phyloP scores from a whole-genome alignment of 2,797 vertebrate species.

The Takifugu rubripes region DNA sequence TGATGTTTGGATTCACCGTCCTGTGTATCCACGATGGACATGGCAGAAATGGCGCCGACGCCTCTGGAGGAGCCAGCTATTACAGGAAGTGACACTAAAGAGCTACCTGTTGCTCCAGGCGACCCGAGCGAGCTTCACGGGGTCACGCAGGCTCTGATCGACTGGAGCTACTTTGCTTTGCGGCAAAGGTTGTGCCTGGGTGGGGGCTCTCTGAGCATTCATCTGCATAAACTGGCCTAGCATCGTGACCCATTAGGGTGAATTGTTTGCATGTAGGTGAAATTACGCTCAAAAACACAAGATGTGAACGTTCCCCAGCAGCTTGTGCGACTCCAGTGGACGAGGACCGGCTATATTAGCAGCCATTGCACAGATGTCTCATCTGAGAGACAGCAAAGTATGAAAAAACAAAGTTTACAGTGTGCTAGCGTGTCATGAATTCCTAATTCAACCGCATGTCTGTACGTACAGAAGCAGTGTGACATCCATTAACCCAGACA shows the following conservation, averaged over 20 bases:
- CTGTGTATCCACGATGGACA: neutral
- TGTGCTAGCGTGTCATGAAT: no score
- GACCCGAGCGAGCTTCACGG: neutral
- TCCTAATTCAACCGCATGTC: neutral
- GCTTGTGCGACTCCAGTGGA: no score
- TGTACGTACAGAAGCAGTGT: slow-evolving; percentile 24
- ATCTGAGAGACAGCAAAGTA: no score
- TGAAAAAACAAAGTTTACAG: no score
- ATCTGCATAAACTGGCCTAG: neutral
- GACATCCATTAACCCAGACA: slow-evolving; percentile 51
- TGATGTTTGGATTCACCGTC: neutral
- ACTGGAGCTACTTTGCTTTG: neutral
- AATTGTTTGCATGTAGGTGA: no score
- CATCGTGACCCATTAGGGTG: neutral
- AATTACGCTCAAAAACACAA: slow-evolving; percentile 15
- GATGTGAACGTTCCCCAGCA: slow-evolving; percentile 1
- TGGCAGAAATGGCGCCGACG: no score
- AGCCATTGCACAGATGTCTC: no score
- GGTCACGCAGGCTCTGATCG: neutral
- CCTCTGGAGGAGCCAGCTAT: no score
- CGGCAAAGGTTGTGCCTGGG: neutral
- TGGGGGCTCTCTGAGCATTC: neutral
- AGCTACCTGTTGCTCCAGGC: no score
- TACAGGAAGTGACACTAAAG: no score
- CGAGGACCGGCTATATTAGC: no score